phyloP scores from a whole-genome alignment of 2,888 invertebrate genomes.

The Augochlorella aurata region DNA sequence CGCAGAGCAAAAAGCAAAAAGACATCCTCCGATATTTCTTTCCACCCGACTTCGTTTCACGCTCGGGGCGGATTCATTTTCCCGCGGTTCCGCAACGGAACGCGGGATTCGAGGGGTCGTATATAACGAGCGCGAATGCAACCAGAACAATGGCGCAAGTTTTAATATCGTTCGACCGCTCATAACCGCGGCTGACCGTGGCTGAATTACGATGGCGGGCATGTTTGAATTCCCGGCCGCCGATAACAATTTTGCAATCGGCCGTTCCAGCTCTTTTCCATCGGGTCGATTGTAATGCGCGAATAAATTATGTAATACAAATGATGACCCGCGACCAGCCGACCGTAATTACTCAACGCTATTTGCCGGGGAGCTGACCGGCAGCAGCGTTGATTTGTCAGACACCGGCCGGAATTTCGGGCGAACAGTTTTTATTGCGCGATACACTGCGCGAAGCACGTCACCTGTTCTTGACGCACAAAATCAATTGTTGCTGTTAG shows the following conservation, averaged over 20 bases:
- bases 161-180: constrained; percentile 46
- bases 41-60: background rate
- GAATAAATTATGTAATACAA: constrained; percentile 44
- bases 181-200: background rate
- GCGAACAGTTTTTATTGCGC: background rate
- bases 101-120: background rate
- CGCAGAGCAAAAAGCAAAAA: no score
- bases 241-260: constrained; percentile 48
- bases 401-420: background rate
- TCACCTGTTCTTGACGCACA: background rate
- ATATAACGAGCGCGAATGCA: constrained; percentile 12
- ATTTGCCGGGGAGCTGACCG: background rate
- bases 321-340: constrained; percentile 19
- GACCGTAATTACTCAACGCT: constrained; percentile 13
- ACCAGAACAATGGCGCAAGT: constrained; percentile 40
- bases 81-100: background rate
- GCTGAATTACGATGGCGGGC: constrained; percentile 37
- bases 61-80: constrained; percentile 7
- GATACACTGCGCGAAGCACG: background rate
- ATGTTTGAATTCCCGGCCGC: constrained; percentile 16
- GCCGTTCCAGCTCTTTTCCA: constrained; percentile 20
- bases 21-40: background rate
- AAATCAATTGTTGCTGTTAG: background rate
- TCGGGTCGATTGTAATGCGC: constrained; percentile 12
- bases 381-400: background rate